Evolutionary conservation across 2,113 vertebrate species (phyloP), one percentile per base, ranked within the genome.

Genomic region (Ramphastos sulfuratus): DNA sequence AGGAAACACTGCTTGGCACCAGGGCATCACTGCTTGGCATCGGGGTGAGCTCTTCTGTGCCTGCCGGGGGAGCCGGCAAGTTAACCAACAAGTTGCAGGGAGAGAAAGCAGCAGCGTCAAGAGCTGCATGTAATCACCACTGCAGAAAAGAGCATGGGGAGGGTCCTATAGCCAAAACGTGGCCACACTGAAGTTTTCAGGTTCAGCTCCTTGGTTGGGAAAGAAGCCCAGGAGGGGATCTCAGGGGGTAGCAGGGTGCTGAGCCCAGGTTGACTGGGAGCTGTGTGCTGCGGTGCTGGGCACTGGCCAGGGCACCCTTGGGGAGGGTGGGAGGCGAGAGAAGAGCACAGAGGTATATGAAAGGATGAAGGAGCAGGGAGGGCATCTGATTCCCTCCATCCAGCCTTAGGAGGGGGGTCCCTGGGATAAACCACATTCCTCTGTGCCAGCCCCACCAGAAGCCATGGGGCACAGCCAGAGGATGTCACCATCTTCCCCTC

Each of bases 11-110:
- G 50, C 80, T 69, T 56, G 54, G 85, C 85, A 79, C 46, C 6
- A 0, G 42, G 60, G 37, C 75, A 44, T 56, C 28, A 17, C 27
- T 30, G 28, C 87, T 73, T 58, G 50, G 86, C 87, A 76, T 39
- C 4, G 1, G 56, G 66, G 42, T 70, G 35, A 63, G 81, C 75
- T 85, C 78, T 80, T 55, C 84, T 1, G 1, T 18, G n/a, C 84
- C 71, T 2, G 4, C 66, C 7, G 1, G 69, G 78, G 85, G 85
- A 94, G 44, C 91, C 17, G 0, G 65, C 70, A 92, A 95, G 82
- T 91, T 78, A 48, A 82, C 95, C 95, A 95, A 96, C 93, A 92
- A 96, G 94, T 94, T 94, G 70, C 82, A 81, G 72, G 73, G 65
- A 81, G 63, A 30, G 70, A 14, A 87, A 87, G 70, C 70, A 3